Evolutionary conservation across 2,797 vertebrate genomes (phyloP).

Genomic region (Artibeus lituratus): DNA sequence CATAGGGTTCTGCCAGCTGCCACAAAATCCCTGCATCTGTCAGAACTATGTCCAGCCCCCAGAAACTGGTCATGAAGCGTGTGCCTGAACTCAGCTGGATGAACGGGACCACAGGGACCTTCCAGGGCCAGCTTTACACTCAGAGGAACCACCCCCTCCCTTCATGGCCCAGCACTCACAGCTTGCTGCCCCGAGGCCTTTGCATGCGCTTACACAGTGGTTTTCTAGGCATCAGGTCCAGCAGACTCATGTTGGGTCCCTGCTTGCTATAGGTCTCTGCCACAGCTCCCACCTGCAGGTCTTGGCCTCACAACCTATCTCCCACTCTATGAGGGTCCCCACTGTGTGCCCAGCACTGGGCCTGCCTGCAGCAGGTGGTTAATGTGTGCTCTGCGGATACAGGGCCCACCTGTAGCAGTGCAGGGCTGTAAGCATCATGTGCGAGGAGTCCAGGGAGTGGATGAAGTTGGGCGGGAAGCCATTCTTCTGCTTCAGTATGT

Average conservation of each 20-base stretch:
- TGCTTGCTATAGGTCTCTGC: not conserved
- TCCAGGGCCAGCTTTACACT: not conserved
- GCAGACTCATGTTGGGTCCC: no score
- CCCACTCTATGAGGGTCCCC: not conserved
- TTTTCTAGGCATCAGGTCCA: not conserved
- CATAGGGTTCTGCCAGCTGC: not conserved
- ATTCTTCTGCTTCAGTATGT: conserved; percentile 96
- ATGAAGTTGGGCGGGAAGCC: conserved; percentile 99
- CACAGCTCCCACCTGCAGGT: not conserved
- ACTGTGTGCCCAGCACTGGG: no score
- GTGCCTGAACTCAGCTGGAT: not conserved
- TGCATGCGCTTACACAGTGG: fast-evolving
- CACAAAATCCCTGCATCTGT: not conserved
- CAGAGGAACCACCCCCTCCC: not conserved
- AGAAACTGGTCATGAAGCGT: no score
- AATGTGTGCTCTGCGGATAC: not conserved
- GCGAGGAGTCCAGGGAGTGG: conserved; percentile 97
- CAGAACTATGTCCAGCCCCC: not conserved
- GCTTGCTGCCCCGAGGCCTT: not conserved
- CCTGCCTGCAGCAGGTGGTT: not conserved
- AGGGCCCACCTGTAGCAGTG: conserved; percentile 88
- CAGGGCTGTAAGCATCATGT: conserved; percentile 98
- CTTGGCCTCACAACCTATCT: not conserved
- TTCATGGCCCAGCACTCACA: not conserved
- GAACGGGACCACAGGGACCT: not conserved